Base-by-base conservation (phyloP, 2,797 vertebrate genomes). In the Paratrypauchen microcephalus region DNA sequence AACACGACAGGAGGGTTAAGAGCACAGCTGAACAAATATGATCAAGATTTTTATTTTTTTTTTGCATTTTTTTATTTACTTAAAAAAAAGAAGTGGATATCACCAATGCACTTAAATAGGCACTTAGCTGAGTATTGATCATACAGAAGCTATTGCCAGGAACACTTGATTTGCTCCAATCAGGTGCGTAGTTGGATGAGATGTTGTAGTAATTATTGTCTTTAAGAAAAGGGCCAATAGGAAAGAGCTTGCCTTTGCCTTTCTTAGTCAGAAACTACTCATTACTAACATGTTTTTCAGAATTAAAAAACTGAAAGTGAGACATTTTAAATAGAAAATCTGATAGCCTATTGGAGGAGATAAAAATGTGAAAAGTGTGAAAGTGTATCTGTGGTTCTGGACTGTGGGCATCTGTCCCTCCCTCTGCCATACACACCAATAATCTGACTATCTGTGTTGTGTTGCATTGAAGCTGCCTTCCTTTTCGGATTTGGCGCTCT, bases 401-500 rank as follows among this genome's bases (percentile, higher is more conserved):
- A 39, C 73, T 58, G 64, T 21, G 68, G 66, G 59, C 64, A 77
- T 76, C 45, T 54, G 71, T 70, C 63, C 52, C 26, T 63, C 62
- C 56, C 19, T 48, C 67, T 65, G 47, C 58, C 68, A 7, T 66
- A 59, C 68, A 77, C 45, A 72, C 67, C 57, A 32, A 72, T 67
- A 65, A 61, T 79, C 47, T 66, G 57, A 69, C 59, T 70, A 72
- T 83, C 72, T 82, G 71, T 78, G 75, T 68, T 77, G 72, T 70
- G 73, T 76, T 76, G 81, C 78, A 72, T 87, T 86, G 74, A 85
- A 87, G 80, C 76, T 68, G 81, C 66, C 64, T 76, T 84, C 86
- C 75, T 84, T 86, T 89, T 87, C 79, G 87, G 85, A 89, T 90
- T 90, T 88, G 83, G 85, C 77, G 89, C 91, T 91, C 87, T 90